These are phyloP conservation scores for Acholoe squamosa DNA, from an alignment of 2,888 invertebrate genomes.

Conservation along the genomic window DNA sequence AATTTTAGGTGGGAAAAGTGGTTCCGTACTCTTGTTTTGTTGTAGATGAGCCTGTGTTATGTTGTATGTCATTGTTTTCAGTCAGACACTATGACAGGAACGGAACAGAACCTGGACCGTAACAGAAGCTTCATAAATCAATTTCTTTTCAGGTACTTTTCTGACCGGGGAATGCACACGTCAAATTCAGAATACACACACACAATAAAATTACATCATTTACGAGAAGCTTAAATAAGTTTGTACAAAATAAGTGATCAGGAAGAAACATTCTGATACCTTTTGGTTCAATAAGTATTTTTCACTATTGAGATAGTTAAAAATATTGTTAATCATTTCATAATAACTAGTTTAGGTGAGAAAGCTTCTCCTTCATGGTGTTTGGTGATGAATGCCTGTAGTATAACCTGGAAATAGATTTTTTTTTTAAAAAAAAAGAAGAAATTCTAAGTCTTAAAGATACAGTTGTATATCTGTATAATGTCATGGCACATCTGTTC, in stretches of 20 bases:
- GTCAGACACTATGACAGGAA: neutral
- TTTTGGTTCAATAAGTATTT: neutral
- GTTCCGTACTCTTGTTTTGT: neutral
- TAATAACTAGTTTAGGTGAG: neutral
- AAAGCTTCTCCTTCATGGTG: constrained; percentile 18
- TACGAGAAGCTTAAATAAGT: constrained; percentile 38
- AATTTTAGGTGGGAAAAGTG: neutral
- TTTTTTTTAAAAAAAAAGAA: neutral
- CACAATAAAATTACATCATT: neutral
- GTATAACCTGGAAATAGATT: neutral
- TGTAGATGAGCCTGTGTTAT: constrained; percentile 34
- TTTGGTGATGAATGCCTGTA: constrained; percentile 1
- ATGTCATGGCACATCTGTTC: too few species aligned
- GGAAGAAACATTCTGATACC: neutral
- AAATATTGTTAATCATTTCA: neutral
- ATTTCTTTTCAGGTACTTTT: constrained; percentile 42
- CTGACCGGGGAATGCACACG: neutral
- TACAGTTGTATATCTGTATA: too few species aligned
- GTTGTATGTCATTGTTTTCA: constrained; percentile 50
- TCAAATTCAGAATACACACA: neutral
- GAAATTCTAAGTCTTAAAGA: neutral
- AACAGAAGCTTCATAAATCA: neutral
- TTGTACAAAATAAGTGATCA: neutral
- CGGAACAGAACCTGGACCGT: neutral
- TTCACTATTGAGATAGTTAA: neutral